Conservation (phyloP, 1,140 invertebrate genomes). For the Homarus americanus region DNA sequence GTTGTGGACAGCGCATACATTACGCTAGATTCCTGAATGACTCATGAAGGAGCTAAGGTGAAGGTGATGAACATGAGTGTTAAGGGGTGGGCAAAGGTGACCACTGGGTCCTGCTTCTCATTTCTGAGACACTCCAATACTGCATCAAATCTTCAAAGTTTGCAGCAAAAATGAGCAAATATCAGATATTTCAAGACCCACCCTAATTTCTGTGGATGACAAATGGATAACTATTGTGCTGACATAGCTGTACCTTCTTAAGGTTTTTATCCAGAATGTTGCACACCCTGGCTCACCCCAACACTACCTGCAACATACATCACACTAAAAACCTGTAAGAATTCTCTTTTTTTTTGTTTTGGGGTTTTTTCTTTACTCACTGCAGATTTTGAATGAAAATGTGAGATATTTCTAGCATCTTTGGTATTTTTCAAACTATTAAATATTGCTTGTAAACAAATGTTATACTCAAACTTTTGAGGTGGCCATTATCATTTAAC, state of each 20-base stretch:
- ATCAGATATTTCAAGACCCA: slow-evolving; percentile 22
- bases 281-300: slow-evolving; percentile 22
- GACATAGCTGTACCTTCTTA: neutral
- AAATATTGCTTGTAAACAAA: slow-evolving; percentile 8
- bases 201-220: slow-evolving; percentile 19
- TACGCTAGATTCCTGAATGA: slow-evolving; percentile 37
- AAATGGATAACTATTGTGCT: neutral
- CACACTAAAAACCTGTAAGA: slow-evolving; percentile 8
- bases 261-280: neutral
- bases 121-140: neutral
- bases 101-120: slow-evolving; percentile 9
- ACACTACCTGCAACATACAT: slow-evolving; percentile 45
- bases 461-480: slow-evolving; percentile 1
- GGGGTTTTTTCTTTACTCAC: slow-evolving; percentile 12
- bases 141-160: slow-evolving; percentile 1
- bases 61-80: slow-evolving; percentile 28
- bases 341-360: too few species aligned
- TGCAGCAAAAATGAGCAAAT: neutral
- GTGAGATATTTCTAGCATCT: neutral
- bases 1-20: slow-evolving; percentile 37
- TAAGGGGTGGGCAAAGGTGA: slow-evolving; percentile 35
- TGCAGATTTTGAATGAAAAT: slow-evolving; percentile 19
- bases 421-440: neutral
- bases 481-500: slow-evolving; percentile 28
- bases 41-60: slow-evolving; percentile 18